Conservation (phyloP, 1,140 invertebrate species). For the Trichonephila clavipes region DNA sequence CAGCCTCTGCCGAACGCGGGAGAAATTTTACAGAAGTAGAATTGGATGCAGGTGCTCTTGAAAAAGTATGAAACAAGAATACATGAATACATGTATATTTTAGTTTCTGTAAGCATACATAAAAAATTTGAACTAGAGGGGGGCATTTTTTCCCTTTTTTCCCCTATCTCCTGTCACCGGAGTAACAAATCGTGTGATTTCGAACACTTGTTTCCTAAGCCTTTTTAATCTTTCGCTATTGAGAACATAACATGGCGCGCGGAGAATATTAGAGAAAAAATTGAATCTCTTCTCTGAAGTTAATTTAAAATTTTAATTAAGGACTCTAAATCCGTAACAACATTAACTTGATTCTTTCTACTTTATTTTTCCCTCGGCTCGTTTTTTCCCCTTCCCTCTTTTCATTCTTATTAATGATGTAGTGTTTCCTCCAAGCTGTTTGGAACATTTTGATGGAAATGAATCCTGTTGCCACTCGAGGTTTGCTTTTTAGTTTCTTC, state of each 20-base stretch:
- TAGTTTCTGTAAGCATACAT: not conserved
- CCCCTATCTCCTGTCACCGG: not conserved
- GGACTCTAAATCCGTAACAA: conserved; percentile 30
- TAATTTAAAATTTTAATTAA: conserved; percentile 42
- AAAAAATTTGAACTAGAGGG: not conserved
- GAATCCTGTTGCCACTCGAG: conserved; percentile 39
- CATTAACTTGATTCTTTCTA: conserved; percentile 12
- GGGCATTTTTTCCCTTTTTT: not conserved
- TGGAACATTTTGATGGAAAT: conserved; percentile 38
- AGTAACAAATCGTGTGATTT: conserved; percentile 23
- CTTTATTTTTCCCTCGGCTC: not conserved
- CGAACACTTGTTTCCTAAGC: conserved; percentile 26
- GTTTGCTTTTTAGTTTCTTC: conserved; percentile 19
- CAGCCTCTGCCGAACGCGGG: not conserved
- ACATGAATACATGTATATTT: conserved; percentile 28
- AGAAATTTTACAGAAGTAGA: not conserved
- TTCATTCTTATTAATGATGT: conserved; percentile 31
- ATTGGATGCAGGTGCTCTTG: not conserved
- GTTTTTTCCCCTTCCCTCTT: not conserved
- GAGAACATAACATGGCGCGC: conserved; percentile 1
- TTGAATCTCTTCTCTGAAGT: conserved; percentile 5
- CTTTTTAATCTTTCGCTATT: not conserved
- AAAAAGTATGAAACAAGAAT: conserved; percentile 7
- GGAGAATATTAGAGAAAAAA: conserved; percentile 15
- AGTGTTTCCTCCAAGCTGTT: not conserved